These are phyloP conservation scores for Mesembrinibis cayennensis DNA, from an alignment of 2,113 vertebrate genomes.

Conservation along the genomic window DNA sequence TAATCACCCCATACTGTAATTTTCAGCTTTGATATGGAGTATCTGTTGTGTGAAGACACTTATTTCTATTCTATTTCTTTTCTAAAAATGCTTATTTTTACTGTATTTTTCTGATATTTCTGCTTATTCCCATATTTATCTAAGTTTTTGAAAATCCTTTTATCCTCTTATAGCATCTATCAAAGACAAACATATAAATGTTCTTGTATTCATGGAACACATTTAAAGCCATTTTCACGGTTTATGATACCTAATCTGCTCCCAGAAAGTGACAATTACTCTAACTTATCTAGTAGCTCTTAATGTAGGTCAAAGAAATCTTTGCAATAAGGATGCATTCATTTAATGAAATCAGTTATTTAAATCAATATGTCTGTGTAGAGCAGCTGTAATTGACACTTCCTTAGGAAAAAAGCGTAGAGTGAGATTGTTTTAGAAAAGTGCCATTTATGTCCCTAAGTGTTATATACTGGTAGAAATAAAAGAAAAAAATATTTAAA, in stretches of 20 bases:
- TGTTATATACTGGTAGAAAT: background rate
- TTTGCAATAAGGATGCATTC: background rate
- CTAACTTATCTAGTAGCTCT: background rate
- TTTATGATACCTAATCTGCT: background rate
- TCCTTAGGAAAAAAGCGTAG: background rate
- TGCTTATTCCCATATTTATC: background rate
- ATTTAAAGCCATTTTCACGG: background rate
- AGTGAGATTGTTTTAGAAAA: background rate
- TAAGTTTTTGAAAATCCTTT: background rate
- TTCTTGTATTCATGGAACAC: background rate
- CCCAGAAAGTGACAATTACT: background rate
- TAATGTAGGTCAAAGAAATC: background rate
- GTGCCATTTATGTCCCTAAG: background rate
- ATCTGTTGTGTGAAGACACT: background rate
- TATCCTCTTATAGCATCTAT: background rate
- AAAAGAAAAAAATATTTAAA: background rate
- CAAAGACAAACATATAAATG: background rate
- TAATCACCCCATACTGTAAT: background rate
- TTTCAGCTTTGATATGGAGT: background rate
- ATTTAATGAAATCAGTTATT: background rate
- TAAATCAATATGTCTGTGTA: background rate
- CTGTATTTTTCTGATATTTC: background rate
- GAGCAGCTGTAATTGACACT: background rate
- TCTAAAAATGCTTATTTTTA: background rate
- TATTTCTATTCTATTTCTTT: background rate